phyloP scores from a whole-genome alignment of 2,113 vertebrate species.

The Pipa parva region DNA sequence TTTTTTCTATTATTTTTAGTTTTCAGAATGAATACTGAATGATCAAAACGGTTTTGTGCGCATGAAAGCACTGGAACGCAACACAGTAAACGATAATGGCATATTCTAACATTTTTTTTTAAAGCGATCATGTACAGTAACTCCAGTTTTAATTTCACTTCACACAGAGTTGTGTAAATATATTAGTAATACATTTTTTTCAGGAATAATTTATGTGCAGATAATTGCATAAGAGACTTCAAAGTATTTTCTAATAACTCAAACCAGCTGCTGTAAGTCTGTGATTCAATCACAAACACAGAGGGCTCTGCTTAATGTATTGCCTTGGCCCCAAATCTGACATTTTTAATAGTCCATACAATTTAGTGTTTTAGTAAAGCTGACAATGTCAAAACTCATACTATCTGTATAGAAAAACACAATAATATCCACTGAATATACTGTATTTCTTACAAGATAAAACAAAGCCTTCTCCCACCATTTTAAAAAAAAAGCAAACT shows the following conservation, averaged over 20 bases:
- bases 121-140: constrained; percentile 4
- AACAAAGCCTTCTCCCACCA: too few relatives aligned
- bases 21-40: too few relatives aligned
- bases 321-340: neutral
- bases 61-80: too few relatives aligned
- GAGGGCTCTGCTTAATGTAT: constrained; percentile 36
- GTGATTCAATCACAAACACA: constrained; percentile 24
- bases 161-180: neutral
- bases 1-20: too few relatives aligned
- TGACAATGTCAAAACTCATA: constrained; percentile 2
- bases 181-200: constrained; percentile 24
- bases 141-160: constrained; percentile 17
- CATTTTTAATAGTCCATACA: neutral
- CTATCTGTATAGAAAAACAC: too few relatives aligned
- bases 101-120: neutral
- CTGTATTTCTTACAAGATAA: too few relatives aligned
- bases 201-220: constrained; percentile 32
- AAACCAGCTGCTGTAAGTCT: constrained; percentile 30
- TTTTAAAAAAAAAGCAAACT: too few relatives aligned
- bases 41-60: too few relatives aligned
- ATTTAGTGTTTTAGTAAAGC: constrained; percentile 26
- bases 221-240: constrained; percentile 40
- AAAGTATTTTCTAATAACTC: constrained; percentile 36
- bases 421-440: too few relatives aligned
- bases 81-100: too few relatives aligned